These are phyloP conservation scores for Clarias platycephalus DNA, from an alignment of 2,797 vertebrate genomes.

Conservation along the genomic window DNA sequence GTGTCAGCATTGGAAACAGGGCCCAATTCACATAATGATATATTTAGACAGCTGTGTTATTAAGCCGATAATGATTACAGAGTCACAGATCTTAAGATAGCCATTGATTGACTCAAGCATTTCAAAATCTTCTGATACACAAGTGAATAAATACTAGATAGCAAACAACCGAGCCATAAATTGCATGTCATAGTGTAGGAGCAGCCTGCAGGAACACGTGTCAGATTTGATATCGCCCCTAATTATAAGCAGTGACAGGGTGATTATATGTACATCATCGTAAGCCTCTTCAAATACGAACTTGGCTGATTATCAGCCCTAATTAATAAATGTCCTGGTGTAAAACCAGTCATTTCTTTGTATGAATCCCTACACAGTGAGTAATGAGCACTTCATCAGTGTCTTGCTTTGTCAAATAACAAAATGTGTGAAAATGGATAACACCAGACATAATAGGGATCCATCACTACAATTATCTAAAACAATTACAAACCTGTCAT, in stretches of 20 bases:
- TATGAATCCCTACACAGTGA: slow-evolving; percentile 11
- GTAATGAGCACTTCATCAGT: slow-evolving; percentile 49
- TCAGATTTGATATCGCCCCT: slow-evolving; percentile 34
- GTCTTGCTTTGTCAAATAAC: slow-evolving; percentile 42
- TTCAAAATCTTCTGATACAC: slow-evolving; percentile 10
- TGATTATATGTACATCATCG: slow-evolving; percentile 46
- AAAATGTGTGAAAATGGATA: slow-evolving; percentile 52
- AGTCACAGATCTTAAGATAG: neutral
- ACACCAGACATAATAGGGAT: slow-evolving; percentile 36
- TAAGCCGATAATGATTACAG: neutral
- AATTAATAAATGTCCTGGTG: slow-evolving; percentile 52
- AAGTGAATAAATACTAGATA: neutral
- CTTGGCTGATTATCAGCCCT: slow-evolving; percentile 46
- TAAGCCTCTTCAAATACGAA: slow-evolving; percentile 40
- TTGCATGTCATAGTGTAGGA: neutral
- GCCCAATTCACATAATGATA: neutral
- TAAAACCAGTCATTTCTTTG: slow-evolving; percentile 44
- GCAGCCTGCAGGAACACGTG: slow-evolving; percentile 12
- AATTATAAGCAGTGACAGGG: slow-evolving; percentile 40
- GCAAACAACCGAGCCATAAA: slow-evolving; percentile 10
- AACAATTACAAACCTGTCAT: slow-evolving; percentile 51
- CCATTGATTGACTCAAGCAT: neutral
- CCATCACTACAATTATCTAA: slow-evolving; percentile 26
- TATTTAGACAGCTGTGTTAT: slow-evolving; percentile 27
- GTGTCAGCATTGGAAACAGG: neutral